Conservation (phyloP, 2,797 vertebrate species). For the Octomys mimax region DNA sequence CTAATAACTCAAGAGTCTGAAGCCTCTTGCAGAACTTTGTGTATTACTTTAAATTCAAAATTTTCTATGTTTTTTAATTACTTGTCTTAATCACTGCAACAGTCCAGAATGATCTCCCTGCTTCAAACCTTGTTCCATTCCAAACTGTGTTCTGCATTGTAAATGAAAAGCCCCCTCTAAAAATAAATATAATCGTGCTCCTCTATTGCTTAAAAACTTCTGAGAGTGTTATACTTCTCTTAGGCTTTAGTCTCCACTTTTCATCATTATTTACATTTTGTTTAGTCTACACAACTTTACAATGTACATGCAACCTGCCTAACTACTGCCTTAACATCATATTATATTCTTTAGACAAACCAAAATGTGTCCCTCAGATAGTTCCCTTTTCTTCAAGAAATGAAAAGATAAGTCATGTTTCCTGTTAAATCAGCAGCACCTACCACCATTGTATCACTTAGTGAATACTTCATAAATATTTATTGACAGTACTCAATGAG, state of each 20-base stretch:
- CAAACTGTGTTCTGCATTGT: background rate
- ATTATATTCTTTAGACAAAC: background rate
- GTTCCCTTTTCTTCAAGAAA: background rate
- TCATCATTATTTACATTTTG: slow-evolving; percentile 16
- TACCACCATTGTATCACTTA: slow-evolving; percentile 34
- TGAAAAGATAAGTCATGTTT: background rate
- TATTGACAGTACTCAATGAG: slow-evolving; percentile 40
- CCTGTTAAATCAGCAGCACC: slow-evolving; percentile 6
- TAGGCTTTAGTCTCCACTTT: background rate
- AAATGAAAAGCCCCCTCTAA: background rate
- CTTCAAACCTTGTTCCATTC: background rate
- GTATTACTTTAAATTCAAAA: background rate
- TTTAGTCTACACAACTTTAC: background rate
- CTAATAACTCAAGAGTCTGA: background rate
- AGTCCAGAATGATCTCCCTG: background rate
- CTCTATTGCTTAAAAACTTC: background rate
- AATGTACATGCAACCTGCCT: slow-evolving; percentile 9
- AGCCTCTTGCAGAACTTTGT: background rate
- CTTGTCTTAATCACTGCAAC: background rate
- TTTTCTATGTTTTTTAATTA: background rate
- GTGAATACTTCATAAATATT: slow-evolving; percentile 61
- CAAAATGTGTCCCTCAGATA: background rate
- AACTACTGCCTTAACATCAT: background rate
- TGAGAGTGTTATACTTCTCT: background rate
- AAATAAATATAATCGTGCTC: background rate